phyloP scores from a whole-genome alignment of 1,140 invertebrate species.

The Yoshiicerus persimilis region DNA sequence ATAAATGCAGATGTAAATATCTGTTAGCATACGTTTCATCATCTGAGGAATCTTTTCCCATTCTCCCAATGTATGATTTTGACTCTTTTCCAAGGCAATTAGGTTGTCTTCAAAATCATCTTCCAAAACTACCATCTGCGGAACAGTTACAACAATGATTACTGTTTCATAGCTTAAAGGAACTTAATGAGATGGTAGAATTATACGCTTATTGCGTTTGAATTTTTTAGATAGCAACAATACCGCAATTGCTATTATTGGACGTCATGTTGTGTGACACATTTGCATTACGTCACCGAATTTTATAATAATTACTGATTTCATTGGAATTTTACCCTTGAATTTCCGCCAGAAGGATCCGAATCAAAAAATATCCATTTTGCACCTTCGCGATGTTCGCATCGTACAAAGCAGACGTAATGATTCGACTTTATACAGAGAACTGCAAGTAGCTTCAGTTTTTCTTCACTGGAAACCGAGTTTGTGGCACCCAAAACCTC shows the following conservation, averaged over 20 bases:
- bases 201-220: too few species aligned
- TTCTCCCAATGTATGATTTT: neutral
- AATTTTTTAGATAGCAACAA: too few species aligned
- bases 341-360: neutral
- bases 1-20: neutral
- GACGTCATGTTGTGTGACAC: too few species aligned
- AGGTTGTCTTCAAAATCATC: neutral
- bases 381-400: neutral
- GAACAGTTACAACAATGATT: too few species aligned
- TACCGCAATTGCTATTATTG: too few species aligned
- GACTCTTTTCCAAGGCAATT: neutral
- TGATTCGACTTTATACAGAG: neutral
- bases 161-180: too few species aligned
- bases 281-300: too few species aligned
- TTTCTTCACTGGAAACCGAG: neutral
- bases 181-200: too few species aligned
- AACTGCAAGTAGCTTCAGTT: neutral
- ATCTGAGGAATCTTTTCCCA: neutral
- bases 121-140: neutral
- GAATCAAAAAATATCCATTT: slow-evolving; percentile 2
- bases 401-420: neutral
- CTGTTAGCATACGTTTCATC: neutral
- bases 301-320: neutral
- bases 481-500: neutral
- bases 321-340: neutral